Percentiles rank a stretch among this genome's conserved stretches.
Evolutionary conservation across 2,888 invertebrate genomes (phyloP).

Genomic region (Diarsia brunnea): DNA sequence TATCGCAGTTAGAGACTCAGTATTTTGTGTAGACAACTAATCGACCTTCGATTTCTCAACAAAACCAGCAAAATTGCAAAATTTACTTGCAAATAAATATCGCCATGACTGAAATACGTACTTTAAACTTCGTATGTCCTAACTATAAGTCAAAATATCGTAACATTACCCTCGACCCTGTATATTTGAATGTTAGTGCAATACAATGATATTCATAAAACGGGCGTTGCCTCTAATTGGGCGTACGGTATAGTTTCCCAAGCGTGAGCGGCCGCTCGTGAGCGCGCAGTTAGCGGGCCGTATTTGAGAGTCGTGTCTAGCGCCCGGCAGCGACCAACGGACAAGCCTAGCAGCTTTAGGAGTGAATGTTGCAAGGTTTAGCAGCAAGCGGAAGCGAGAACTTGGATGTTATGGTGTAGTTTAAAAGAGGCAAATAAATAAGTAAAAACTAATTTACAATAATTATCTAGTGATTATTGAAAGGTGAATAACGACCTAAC

Average conservation of each 20-base stretch:
- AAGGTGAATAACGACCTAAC: background rate
- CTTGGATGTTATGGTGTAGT: background rate
- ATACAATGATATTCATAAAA: conserved; percentile 48
- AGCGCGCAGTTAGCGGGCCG: conserved; percentile 72
- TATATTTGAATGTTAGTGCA: conserved; percentile 41
- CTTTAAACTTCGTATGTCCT: conserved; percentile 22
- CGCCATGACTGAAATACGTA: background rate
- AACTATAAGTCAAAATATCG: conserved; percentile 19
- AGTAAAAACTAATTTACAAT: background rate
- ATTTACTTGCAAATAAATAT: conserved; percentile 10
- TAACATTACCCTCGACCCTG: conserved; percentile 36
- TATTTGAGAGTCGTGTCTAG: conserved; percentile 74
- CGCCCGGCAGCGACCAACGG: conserved; percentile 43
- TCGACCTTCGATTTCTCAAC: conserved; percentile 14
- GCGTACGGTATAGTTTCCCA: conserved; percentile 64
- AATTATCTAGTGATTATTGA: background rate
- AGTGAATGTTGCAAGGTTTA: conserved; percentile 27
- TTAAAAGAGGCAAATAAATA: background rate
- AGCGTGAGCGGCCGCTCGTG: conserved; percentile 72
- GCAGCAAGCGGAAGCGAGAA: conserved; percentile 50
- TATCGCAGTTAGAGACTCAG: background rate
- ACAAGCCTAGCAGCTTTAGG: conserved; percentile 40
- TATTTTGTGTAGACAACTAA: background rate
- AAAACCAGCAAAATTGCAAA: conserved; percentile 23
- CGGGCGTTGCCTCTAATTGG: conserved; percentile 48